Base-by-base conservation (phyloP, 2,888 invertebrate genomes). In the Bombylius discolor region DNA sequence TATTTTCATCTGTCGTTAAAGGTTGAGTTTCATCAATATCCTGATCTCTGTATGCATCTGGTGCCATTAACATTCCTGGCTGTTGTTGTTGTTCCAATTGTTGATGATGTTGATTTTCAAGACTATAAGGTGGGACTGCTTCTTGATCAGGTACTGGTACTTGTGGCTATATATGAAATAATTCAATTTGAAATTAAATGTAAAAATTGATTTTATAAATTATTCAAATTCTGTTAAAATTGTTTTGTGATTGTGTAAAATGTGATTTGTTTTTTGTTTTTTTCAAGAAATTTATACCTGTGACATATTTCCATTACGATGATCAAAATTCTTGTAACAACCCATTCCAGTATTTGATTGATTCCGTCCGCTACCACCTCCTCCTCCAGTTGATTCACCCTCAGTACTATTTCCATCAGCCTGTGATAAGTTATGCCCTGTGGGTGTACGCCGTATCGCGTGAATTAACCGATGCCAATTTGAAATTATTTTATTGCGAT, bases 361-460 rank as follows among this genome's bases (percentile, higher is more conserved):
- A 71, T 85, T 87, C 56, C 79, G 77, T 60, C 74, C 74, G 59
- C 65, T 76, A 36, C 36, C 36, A 36, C 6, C 39, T 11, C 39
- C 39, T 11, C 39, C 14, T 9, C 51, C 55, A 33, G 51, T 58
- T 58, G 79, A 78, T 64, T 81, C 82, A 60, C 77, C 79, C 53
- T 77, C 78, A 67, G 87, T 81, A 74, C 89, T 90, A 79, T 86
- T 89, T 68, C 86, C 88, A 76, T 90, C 90, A 71, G 81, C 85
- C 78, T 89, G 89, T 74, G 90, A 89, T 81, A 89, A 80, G 81
- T 90, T 89, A 83, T 91, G 90, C 81, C 90, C 91, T 89, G 83
- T 72, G 72, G 70, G 71, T 69, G 70, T 73, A 66, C 72, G 70
- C 68, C 73, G 74, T 69, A 73, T 70, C 71, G 74, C 72, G 69